These are phyloP conservation scores for Macrosiphum euphorbiae DNA, from an alignment of 2,888 invertebrate genomes.

Conservation along the genomic window DNA sequence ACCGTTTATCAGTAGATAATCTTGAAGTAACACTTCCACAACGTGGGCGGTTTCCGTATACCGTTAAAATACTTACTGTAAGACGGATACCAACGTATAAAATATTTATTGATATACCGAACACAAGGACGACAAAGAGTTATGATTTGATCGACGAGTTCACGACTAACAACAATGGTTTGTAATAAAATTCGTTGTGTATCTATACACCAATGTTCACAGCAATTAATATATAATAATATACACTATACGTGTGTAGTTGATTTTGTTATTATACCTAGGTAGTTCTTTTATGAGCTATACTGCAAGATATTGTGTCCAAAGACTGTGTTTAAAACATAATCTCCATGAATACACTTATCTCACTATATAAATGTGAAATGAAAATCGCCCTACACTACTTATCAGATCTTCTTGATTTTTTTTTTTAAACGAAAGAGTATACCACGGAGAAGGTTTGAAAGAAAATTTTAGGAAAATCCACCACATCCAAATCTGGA, in stretches of 20 bases:
- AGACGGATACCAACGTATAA: not conserved
- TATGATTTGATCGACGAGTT: not conserved
- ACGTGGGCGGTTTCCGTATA: not conserved
- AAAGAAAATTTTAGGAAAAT: too few relatives aligned
- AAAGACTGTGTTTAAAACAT: not conserved
- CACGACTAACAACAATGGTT: not conserved
- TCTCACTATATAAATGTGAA: too few relatives aligned
- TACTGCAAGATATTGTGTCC: not conserved
- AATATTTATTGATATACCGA: not conserved
- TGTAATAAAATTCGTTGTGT: not conserved
- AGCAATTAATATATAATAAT: not conserved
- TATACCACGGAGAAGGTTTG: too few relatives aligned
- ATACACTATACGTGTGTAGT: not conserved
- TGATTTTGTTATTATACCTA: not conserved
- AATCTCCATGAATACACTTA: not conserved
- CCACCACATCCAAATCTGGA: too few relatives aligned
- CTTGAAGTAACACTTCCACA: not conserved
- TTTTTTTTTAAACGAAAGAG: too few relatives aligned
- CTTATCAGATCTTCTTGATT: too few relatives aligned
- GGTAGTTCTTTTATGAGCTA: not conserved
- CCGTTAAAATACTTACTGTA: not conserved
- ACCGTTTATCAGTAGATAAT: not conserved
- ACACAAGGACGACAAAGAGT: not conserved
- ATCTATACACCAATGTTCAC: not conserved
- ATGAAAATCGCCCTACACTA: too few relatives aligned